These are phyloP conservation scores for Parochlus steinenii DNA, from an alignment of 2,888 invertebrate species.

Conservation along the genomic window DNA sequence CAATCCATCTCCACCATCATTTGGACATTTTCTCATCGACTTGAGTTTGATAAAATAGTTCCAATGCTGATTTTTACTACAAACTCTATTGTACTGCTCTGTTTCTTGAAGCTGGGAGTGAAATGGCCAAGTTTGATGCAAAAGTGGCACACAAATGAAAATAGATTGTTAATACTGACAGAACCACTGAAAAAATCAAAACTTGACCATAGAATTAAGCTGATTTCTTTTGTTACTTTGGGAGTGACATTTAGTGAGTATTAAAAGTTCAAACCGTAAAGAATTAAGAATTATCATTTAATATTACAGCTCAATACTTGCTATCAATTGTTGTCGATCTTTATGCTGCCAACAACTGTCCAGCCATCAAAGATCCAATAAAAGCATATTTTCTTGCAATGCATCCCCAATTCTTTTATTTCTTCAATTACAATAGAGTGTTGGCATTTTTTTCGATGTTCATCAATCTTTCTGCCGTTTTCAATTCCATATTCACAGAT, in stretches of 20 bases:
- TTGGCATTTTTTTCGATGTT: slow-evolving; percentile 6
- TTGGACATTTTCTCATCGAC: slow-evolving; percentile 4
- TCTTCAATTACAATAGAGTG: not conserved
- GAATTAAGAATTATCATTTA: too few species aligned
- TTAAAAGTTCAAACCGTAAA: too few species aligned
- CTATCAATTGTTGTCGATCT: not conserved
- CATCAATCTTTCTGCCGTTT: slow-evolving; percentile 5
- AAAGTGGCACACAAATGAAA: not conserved
- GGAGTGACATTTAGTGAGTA: too few species aligned
- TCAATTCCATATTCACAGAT: slow-evolving; percentile 6
- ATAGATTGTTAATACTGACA: not conserved
- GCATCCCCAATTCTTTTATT: slow-evolving; percentile 9
- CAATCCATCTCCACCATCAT: slow-evolving; percentile 15
- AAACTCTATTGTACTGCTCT: slow-evolving; percentile 2
- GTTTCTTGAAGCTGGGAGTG: not conserved
- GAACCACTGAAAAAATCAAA: too few species aligned
- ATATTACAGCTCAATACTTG: not conserved
- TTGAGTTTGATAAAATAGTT: slow-evolving; percentile 8
- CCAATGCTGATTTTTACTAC: slow-evolving; percentile 3
- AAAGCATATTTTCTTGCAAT: slow-evolving; percentile 9
- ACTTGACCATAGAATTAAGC: too few species aligned
- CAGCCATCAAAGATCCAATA: slow-evolving; percentile 1
- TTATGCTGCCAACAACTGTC: slow-evolving; percentile 6
- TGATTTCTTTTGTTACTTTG: too few species aligned
- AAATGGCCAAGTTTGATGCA: slow-evolving; percentile 5